Evolutionary conservation across 2,888 invertebrate genomes (phyloP).

Genomic region (Diarsia brunnea): DNA sequence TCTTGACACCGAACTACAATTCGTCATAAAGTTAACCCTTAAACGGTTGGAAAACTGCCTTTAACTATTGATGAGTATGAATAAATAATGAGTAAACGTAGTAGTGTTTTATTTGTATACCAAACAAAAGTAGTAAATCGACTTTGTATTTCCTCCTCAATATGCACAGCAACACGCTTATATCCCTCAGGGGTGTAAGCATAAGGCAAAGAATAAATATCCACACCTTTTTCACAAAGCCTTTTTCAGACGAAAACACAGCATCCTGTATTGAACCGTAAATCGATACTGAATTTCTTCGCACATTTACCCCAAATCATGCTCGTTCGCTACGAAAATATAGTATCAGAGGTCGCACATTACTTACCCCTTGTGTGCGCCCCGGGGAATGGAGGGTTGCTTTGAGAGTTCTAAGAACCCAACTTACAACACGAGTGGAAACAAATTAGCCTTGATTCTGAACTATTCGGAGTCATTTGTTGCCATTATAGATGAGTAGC

Average conservation of each 20-base stretch:
- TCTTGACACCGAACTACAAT: background rate
- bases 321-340: slow-evolving; percentile 11
- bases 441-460: slow-evolving; percentile 44
- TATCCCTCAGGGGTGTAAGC: background rate
- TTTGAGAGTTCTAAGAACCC: slow-evolving; percentile 37
- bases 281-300: slow-evolving; percentile 45
- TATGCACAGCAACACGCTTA: slow-evolving; percentile 10
- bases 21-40: background rate
- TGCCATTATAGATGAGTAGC: slow-evolving; percentile 27
- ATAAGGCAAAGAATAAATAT: background rate
- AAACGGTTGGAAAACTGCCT: background rate
- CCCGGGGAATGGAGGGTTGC: slow-evolving; percentile 22
- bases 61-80: background rate
- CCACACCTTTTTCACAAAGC: background rate
- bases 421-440: slow-evolving; percentile 37
- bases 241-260: slow-evolving; percentile 6
- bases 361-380: slow-evolving; percentile 45
- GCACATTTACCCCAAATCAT: slow-evolving; percentile 39
- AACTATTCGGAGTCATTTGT: slow-evolving; percentile 22
- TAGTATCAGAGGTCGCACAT: slow-evolving; percentile 51
- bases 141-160: background rate
- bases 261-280: background rate
- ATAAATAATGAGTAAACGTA: slow-evolving; percentile 9
- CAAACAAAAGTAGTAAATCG: background rate
- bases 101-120: background rate